Base-by-base conservation (phyloP, 92 coral and sea anemone species). In the Bergia sp. region DNA sequence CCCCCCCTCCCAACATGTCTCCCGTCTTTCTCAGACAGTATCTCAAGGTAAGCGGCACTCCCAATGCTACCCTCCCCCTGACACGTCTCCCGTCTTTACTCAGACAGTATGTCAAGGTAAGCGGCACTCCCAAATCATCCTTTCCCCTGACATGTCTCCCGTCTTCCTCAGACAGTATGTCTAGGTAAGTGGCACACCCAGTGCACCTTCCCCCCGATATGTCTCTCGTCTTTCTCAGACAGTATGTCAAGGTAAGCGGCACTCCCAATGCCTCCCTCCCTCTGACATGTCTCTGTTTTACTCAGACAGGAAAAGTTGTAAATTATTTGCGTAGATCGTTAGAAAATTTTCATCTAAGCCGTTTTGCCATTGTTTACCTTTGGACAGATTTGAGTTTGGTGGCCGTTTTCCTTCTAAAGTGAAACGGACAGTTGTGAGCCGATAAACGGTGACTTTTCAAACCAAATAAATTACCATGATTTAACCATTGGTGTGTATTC, bases 1-100 rank as follows among this genome's bases (percentile, higher is more conserved):
- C 37, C 97, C 99, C 50, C 99, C 72, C 95, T 96, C 99, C 98
- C 12, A 98, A 97, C 87, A 97, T 97, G 99, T 97, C 98, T 13
- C 99, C 99, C 65, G 95, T 97, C 93, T 97, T 97, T 78, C 93
- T 97, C 77, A 89, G 96, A 86, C 99, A 95, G 88, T 97, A 97
- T 88, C 98, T 97, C 82, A 97, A 97, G 97, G 99, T 97, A 79
- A 64, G 88, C n/a, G 69, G 21, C 40, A 41, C 55, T 64, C 36
- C 23, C 53, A 79, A 44, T 15, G 16, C 43, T 36, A 5, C 43
- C 40, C 21, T 12, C 95, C 98, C 50, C 98, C 97, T 20, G 98
- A 96, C 86, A 94, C 93, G 98, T 94, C 97, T 10, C 97, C 98
- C 77, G 10, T 74, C 43, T 74, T 74, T 23, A 64, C 43, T 74